Conservation (phyloP, 2,888 invertebrate species). For the Sericinus montela region DNA sequence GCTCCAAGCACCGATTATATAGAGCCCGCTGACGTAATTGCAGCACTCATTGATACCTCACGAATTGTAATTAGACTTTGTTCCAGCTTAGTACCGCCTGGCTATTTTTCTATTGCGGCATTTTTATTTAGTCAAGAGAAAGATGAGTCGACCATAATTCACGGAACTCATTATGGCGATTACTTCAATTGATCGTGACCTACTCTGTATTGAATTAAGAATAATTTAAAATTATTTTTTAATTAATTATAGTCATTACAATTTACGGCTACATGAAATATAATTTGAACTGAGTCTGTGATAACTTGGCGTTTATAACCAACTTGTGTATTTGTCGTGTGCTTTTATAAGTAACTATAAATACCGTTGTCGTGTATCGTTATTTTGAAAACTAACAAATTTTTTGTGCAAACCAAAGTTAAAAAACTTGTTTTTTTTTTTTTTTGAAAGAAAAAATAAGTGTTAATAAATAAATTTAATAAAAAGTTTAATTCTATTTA, state of each 20-base stretch:
- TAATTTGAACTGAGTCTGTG: neutral
- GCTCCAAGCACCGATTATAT: conserved; percentile 63
- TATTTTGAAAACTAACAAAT: too few species aligned
- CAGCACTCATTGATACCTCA: conserved; percentile 72
- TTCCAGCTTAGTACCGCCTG: conserved; percentile 56
- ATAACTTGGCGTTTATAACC: too few species aligned
- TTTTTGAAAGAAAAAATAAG: too few species aligned
- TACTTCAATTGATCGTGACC: conserved; percentile 3
- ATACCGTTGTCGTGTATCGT: too few species aligned
- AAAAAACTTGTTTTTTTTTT: too few species aligned
- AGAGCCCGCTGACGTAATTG: conserved; percentile 66
- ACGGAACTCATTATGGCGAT: conserved; percentile 11
- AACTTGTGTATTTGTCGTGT: too few species aligned
- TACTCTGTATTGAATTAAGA: conserved; percentile 10
- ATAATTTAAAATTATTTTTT: conserved; percentile 1
- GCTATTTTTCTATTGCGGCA: conserved; percentile 53
- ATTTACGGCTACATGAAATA: conserved; percentile 10
- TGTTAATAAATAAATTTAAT: too few species aligned
- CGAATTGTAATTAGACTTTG: conserved; percentile 72
- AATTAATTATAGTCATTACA: conserved; percentile 6
- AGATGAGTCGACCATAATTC: conserved; percentile 39
- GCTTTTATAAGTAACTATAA: too few species aligned
- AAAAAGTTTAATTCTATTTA: too few species aligned
- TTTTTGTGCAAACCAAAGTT: too few species aligned
- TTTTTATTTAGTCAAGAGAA: conserved; percentile 56